phyloP scores from a whole-genome alignment of 2,888 invertebrate species.

The Odontocerum albicorne region DNA sequence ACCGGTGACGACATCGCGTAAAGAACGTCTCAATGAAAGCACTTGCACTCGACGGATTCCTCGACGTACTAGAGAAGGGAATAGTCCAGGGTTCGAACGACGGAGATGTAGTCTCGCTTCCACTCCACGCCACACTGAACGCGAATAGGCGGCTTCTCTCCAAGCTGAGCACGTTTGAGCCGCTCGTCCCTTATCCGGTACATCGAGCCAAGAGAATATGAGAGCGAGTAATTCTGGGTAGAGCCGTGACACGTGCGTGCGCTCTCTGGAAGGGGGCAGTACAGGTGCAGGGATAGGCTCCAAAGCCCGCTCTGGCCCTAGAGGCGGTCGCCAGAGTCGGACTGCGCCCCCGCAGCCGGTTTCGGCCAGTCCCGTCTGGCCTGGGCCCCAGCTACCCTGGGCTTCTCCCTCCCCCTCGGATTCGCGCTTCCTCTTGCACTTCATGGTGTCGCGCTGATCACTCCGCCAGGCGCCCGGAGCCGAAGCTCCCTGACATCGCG shows the following conservation, averaged over 20 bases:
- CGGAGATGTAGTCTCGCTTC: slow-evolving; percentile 89
- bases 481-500: not conserved
- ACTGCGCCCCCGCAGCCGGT: slow-evolving; percentile 20
- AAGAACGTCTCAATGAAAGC: slow-evolving; percentile 77
- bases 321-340: slow-evolving; percentile 24
- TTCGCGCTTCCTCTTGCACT: not conserved
- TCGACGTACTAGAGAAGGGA: slow-evolving; percentile 81
- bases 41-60: slow-evolving; percentile 90
- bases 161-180: slow-evolving; percentile 89
- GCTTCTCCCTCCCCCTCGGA: not conserved
- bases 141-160: slow-evolving; percentile 90
- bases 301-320: slow-evolving; percentile 57
- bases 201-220: slow-evolving; percentile 88
- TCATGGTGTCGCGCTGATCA: not conserved
- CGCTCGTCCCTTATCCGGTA: slow-evolving; percentile 85
- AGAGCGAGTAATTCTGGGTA: slow-evolving; percentile 92
- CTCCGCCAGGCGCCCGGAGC: not conserved
- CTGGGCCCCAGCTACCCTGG: slow-evolving; percentile 8
- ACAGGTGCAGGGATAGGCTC: too few relatives aligned
- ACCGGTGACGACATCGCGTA: slow-evolving; percentile 83
- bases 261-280: slow-evolving; percentile 50
- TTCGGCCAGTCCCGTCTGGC: slow-evolving; percentile 17
- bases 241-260: slow-evolving; percentile 81
- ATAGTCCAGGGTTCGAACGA: slow-evolving; percentile 80
- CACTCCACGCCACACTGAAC: slow-evolving; percentile 92